Evolutionary conservation across 2,113 vertebrate genomes (phyloP), one percentile per base, ranked within the genome.

Genomic region (Globicephala melas): DNA sequence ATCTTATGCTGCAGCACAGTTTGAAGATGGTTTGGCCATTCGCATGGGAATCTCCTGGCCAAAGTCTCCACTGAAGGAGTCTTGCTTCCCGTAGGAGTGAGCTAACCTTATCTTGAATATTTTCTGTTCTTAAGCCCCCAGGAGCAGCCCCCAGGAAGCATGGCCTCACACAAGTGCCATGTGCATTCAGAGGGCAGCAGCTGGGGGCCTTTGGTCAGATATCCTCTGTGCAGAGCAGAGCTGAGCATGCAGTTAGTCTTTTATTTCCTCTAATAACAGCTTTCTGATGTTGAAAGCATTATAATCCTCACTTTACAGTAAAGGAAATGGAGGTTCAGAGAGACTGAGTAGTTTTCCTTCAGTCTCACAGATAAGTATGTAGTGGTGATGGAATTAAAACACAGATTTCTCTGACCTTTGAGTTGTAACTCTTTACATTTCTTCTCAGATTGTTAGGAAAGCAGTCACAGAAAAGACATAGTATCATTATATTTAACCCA

Each of bases 331-430:
- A 80, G 25, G 31, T 31, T 76, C 67, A 76, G 23, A 74, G 41
- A 90, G 11, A 28, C 76, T 83, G 53, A 95, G 23, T 41, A 60
- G 80, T 93, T 90, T 85, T 80, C 53, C 21, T 73, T 67, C 41
- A 93, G 14, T 76, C 23, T 83, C 28, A 41, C 28, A 76, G 23
- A 44, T 90, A 81, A 95, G 60, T 68, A 76, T 8, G 33, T 23
- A 26, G 15, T 62, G n/a, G 28, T 41, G 26, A 81, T 55, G 5
- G 28, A 53, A 97, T 93, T 87, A 67, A 94, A 63, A 41, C 1
- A 79, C 47, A 82, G 31, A 65, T 77, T 83, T 76, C 12, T 88
- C 50, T 80, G 28, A 84, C 55, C 25, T 92, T 84, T 89, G 53
- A 89, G 55, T 73, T 21, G 21, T 8, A 92, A 26, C 21, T 38